phyloP scores from a whole-genome alignment of 2,888 invertebrate species.

The Ornithoptera priamus region DNA sequence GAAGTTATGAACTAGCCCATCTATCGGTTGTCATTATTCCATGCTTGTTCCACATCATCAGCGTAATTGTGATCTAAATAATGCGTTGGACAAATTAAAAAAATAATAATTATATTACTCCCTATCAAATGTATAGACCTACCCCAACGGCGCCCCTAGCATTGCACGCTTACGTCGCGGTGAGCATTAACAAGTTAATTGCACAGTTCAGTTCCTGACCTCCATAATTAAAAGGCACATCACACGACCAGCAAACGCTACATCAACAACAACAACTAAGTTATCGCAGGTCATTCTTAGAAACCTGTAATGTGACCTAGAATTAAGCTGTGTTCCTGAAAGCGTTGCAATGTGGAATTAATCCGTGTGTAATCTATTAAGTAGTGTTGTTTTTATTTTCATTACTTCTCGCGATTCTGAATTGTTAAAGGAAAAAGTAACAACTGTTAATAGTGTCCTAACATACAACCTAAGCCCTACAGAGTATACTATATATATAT shows the following conservation, averaged over 20 bases:
- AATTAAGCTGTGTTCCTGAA: constrained; percentile 8
- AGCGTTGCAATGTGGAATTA: constrained; percentile 8
- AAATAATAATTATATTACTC: background rate
- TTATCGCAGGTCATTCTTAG: constrained; percentile 21
- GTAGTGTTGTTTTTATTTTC: no score
- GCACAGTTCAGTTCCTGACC: constrained; percentile 12
- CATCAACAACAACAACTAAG: constrained; percentile 12
- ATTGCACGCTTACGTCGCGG: constrained; percentile 14
- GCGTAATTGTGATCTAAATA: no score
- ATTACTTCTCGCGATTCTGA: no score
- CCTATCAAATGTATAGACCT: constrained; percentile 11
- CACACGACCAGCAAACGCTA: constrained; percentile 17
- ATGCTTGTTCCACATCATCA: no score
- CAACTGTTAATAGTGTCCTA: no score
- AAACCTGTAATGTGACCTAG: constrained; percentile 15
- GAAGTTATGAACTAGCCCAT: no score
- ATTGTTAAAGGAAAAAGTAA: no score
- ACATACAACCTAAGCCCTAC: no score
- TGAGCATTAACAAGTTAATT: constrained; percentile 5
- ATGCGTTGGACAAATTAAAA: background rate
- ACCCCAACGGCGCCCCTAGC: constrained; percentile 13
- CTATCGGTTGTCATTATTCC: no score
- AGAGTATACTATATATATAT: no score
- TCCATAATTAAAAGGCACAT: constrained; percentile 21
- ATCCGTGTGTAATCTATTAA: background rate